Evolutionary conservation across 2,113 vertebrate genomes (phyloP).

Genomic region (Leiothrix lutea): DNA sequence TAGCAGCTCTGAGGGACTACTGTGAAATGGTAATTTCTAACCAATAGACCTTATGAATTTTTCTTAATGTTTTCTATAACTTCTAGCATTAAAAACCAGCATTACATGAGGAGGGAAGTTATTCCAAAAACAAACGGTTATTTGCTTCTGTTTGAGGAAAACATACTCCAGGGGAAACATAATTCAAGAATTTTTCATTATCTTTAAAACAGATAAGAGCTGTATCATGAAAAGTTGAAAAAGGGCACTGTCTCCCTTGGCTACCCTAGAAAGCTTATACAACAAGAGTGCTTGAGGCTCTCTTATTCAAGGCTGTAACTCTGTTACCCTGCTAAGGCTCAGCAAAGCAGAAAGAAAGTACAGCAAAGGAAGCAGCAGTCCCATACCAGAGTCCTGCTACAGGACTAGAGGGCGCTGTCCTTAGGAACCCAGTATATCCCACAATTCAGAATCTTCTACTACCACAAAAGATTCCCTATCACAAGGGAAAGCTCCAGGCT

Average conservation of each 20-base stretch:
- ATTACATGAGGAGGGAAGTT: neutral
- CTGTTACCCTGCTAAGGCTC: neutral
- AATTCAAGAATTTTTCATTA: conserved; percentile 23
- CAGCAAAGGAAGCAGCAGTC: neutral
- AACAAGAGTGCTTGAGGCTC: neutral
- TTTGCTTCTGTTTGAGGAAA: neutral
- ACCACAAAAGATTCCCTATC: neutral
- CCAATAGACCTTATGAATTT: neutral
- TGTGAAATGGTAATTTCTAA: neutral
- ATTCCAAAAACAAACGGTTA: neutral
- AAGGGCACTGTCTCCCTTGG: neutral
- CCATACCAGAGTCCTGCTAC: neutral
- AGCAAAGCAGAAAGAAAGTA: neutral
- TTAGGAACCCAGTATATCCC: neutral
- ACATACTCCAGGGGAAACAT: neutral
- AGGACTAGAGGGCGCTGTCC: neutral
- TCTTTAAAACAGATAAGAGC: neutral
- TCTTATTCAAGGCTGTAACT: neutral
- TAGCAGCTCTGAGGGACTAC: neutral
- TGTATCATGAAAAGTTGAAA: neutral
- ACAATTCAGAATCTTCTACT: neutral
- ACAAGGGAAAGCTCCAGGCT: neutral
- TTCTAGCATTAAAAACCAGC: neutral
- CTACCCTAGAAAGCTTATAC: neutral
- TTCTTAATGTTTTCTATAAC: neutral